Conservation (phyloP, 2,797 vertebrate species). For the Erpetoichthys calabaricus region DNA sequence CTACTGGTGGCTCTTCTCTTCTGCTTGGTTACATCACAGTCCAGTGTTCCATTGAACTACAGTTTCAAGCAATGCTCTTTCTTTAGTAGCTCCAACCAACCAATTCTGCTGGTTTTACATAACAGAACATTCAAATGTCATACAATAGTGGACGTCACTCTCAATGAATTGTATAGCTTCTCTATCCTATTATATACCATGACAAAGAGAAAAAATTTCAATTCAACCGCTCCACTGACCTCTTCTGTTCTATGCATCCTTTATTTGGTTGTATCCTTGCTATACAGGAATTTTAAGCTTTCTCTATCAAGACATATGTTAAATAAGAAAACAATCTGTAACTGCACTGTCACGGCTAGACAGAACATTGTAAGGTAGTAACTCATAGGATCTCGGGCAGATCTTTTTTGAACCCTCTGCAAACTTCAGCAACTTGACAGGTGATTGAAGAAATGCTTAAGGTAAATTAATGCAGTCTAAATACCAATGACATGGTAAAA, state of each 20-base stretch:
- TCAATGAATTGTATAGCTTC: not conserved
- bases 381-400: no score
- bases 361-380: no score
- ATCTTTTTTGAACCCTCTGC: no score
- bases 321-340: not conserved
- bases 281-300: not conserved
- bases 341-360: not conserved
- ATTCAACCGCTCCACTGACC: conserved; percentile 9
- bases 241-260: not conserved
- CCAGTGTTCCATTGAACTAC: not conserved
- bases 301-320: not conserved
- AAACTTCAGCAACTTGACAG: no score
- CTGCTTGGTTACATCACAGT: not conserved
- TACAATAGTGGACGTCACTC: conserved; percentile 26
- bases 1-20: not conserved
- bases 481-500: no score
- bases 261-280: conserved; percentile 3
- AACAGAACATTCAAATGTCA: conserved; percentile 29
- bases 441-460: no score
- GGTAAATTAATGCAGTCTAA: no score
- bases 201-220: not conserved
- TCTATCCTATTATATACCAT: conserved; percentile 3
- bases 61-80: not conserved
- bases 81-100: conserved; percentile 15
- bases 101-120: conserved; percentile 28